Evolutionary conservation across 2,888 invertebrate genomes (phyloP).

Genomic region (Eurytoma californica): DNA sequence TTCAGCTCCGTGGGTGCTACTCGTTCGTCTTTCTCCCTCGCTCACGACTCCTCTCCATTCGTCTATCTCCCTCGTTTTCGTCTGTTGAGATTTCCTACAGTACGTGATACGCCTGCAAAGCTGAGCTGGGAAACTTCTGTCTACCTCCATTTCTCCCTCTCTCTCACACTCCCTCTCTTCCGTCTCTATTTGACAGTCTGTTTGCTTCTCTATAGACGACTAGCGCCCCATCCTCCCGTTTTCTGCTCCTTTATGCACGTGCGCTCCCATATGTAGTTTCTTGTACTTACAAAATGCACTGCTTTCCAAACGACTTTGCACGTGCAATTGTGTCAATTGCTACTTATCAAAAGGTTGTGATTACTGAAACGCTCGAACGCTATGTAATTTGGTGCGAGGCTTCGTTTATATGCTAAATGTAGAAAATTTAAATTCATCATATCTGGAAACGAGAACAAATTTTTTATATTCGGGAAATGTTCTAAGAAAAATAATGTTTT

Average conservation of each 20-base stretch:
- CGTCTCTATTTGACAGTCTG: not conserved
- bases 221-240: constrained; percentile 12
- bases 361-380: not conserved
- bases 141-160: not conserved
- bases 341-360: constrained; percentile 17
- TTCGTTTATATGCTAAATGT: too few relatives aligned
- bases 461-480: too few relatives aligned
- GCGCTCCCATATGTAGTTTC: constrained; percentile 5
- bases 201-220: constrained; percentile 9
- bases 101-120: constrained; percentile 53
- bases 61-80: constrained; percentile 26
- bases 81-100: constrained; percentile 52
- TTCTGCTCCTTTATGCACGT: constrained; percentile 31
- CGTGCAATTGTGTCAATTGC: constrained; percentile 18
- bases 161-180: not conserved
- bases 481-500: too few relatives aligned
- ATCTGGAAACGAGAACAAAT: too few relatives aligned
- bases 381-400: not conserved
- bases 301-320: constrained; percentile 16
- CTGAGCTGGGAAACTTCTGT: not conserved
- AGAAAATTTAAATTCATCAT: too few relatives aligned
- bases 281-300: not conserved
- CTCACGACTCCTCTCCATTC: not conserved
- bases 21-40: not conserved
- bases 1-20: constrained; percentile 7